Evolutionary conservation across 2,888 invertebrate genomes (phyloP).

Genomic region (Macrostomum cliftonense): DNA sequence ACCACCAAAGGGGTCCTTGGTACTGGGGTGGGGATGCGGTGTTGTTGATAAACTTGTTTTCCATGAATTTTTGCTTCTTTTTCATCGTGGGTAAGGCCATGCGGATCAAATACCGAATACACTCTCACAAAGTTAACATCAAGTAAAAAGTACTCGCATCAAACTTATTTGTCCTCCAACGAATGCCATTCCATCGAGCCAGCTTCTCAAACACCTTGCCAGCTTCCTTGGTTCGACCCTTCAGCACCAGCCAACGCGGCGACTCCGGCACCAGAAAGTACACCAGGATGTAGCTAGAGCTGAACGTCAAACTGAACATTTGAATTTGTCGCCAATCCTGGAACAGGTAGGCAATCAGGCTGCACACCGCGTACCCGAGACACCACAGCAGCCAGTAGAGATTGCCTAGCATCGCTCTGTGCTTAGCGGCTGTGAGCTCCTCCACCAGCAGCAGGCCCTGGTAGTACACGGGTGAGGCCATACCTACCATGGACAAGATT

Average conservation of each 20-base stretch:
- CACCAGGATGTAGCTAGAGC: no score
- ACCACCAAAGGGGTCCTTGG: no score
- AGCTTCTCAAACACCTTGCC: neutral
- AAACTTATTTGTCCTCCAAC: no score
- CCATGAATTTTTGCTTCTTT: no score
- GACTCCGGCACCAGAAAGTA: constrained; percentile 5
- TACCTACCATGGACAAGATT: neutral
- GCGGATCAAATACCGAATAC: no score
- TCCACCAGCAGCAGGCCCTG: neutral
- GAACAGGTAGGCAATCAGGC: neutral
- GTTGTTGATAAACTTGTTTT: no score
- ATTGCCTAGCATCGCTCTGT: constrained; percentile 2
- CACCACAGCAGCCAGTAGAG: constrained; percentile 4
- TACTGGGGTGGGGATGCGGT: no score
- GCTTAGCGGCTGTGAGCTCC: neutral
- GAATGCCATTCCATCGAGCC: constrained; percentile 1
- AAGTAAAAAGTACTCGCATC: no score
- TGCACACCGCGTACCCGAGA: constrained; percentile 1
- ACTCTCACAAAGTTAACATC: no score
- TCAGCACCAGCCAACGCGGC: constrained; percentile 7
- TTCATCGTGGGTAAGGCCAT: no score
- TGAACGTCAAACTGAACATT: no score
- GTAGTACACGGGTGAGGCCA: neutral
- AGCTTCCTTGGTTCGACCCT: constrained; percentile 5
- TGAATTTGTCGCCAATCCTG: neutral